A percentile compares a stretch with the other conserved stretches of the same genome.
These are phyloP conservation scores for Myrmophylax atrothorax DNA, from an alignment of 2,113 vertebrate genomes.

Conservation along the genomic window DNA sequence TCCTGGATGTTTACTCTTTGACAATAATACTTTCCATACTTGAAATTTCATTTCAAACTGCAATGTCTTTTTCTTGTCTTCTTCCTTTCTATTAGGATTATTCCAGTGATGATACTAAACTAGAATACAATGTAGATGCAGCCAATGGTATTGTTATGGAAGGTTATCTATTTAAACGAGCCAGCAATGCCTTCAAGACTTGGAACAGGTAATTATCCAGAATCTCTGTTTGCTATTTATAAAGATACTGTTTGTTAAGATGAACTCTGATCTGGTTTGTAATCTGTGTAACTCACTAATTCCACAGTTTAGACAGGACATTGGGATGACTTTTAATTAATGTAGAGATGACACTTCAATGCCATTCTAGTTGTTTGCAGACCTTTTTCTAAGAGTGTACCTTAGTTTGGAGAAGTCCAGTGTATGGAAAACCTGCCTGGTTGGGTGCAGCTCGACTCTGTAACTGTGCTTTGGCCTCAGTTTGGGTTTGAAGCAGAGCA, in stretches of 20 bases:
- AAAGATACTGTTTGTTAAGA: background rate
- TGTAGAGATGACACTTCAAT: background rate
- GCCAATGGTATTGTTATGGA: constrained; percentile 97
- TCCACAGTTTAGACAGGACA: background rate
- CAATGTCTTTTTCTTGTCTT: background rate
- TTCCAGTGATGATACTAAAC: constrained; percentile 92
- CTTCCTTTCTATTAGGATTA: constrained; percentile 83
- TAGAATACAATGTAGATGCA: constrained; percentile 94
- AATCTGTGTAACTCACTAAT: background rate
- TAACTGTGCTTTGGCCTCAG: background rate
- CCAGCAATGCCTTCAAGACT: constrained; percentile 99
- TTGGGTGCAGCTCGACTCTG: fast-evolving
- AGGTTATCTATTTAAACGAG: constrained; percentile 97
- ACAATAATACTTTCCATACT: background rate
- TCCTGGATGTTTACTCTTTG: background rate
- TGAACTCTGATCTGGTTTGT: background rate
- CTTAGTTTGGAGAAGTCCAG: background rate
- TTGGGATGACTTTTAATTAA: background rate
- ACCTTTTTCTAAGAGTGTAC: background rate
- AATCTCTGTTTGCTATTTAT: background rate
- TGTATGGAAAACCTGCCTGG: background rate
- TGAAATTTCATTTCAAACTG: background rate
- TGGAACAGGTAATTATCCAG: constrained; percentile 91
- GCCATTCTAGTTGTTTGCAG: background rate
- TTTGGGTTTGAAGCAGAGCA: background rate